Percentiles rank a stretch among this genome's conserved stretches.
Conservation (phyloP, 2,113 vertebrate genomes). For the Phylloscopus trochiloides region DNA sequence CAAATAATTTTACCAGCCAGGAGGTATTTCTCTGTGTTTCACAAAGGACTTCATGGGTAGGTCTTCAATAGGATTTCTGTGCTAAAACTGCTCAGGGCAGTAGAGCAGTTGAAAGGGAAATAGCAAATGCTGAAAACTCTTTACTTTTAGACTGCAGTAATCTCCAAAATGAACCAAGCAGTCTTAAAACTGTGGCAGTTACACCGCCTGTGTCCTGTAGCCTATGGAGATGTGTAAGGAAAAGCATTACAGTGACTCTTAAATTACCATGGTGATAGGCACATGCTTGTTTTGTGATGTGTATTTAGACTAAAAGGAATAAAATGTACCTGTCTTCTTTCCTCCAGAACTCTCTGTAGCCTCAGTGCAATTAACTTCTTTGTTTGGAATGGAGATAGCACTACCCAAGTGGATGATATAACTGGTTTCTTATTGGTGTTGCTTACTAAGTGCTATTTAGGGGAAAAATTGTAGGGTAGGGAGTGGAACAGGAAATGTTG, state of each 20-base stretch:
- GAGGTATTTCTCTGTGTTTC: not conserved
- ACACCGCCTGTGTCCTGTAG: not conserved
- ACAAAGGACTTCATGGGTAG: not conserved
- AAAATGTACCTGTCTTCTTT: not conserved
- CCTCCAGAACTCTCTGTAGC: not conserved
- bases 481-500: constrained; percentile 11
- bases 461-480: not conserved
- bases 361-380: not conserved
- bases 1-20: not conserved
- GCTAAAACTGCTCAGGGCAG: not conserved
- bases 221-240: not conserved
- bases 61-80: not conserved
- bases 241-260: not conserved
- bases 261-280: not conserved
- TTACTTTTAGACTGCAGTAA: not conserved
- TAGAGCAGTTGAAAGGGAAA: not conserved
- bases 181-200: not conserved
- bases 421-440: not conserved
- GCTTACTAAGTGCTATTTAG: not conserved
- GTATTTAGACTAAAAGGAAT: not conserved
- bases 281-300: not conserved
- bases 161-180: not conserved
- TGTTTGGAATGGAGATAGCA: not conserved
- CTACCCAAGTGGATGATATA: not conserved
- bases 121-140: not conserved